Base-by-base conservation (phyloP, 2,888 invertebrate species). In the Lampropteryx suffumata region DNA sequence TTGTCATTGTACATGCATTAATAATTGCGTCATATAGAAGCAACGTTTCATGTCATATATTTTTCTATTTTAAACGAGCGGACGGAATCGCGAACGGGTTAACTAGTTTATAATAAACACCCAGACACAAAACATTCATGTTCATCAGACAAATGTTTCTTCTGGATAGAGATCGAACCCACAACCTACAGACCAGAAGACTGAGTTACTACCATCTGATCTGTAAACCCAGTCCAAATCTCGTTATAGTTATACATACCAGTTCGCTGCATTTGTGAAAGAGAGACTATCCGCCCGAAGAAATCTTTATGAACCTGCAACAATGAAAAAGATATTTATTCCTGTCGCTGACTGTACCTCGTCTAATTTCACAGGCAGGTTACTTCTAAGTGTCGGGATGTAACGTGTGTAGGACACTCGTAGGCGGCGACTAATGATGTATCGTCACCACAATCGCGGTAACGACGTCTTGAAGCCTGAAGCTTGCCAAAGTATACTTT, bases 281-380 rank as follows among this genome's bases (percentile, higher is more conserved):
- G 53, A 0, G 88, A 86, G 5, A 92, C 90, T 44, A 92, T 79
- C 11, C 93, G 86, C 0, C 93, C 93, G 66, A 93, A 93, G 79
- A 93, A 93, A 65, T 93, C 93, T 69, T 92, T 92, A 33, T 91
- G 90, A 33, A 92, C 88, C 92, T 93, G 79, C 0, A 84, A 85
- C 74, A 77, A 79, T 35, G 3, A 35, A 39, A 30, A 2, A 2
- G 4, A 17, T 17, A 3, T 17, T 17, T 17, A 17, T 4, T 17
- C 17, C 10, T 41, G 12, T 2, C 1, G 21, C 32, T 1, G 41
- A 41, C 26, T 14, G 42, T 42, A 42, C 33, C 32, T 3, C 5
- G 7, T 36, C 21, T 44, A 24, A 34, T 29, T 28, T 10, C 40
- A 41, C 40, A 34, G 33, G 17, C 39, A 33, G 28, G 9, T 46